Percentiles rank a stretch among this genome's conserved stretches.
Conservation (phyloP, 1,140 invertebrate genomes). For the Leptinotarsa texana region DNA sequence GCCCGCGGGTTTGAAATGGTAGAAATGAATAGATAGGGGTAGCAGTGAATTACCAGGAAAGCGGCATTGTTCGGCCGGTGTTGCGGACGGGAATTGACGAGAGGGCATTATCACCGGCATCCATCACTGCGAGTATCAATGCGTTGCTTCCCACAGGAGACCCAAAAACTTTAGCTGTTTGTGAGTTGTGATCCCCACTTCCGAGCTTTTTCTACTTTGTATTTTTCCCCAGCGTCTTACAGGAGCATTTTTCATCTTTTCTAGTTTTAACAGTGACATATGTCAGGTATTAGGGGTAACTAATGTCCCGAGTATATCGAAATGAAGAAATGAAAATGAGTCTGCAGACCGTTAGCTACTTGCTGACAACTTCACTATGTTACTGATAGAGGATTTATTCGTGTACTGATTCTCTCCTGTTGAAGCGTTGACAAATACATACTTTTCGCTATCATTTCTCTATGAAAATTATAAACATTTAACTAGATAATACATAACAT, state of each 20-base stretch:
- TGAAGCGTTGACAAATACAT: too few relatives aligned
- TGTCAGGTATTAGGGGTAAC: slow-evolving; percentile 41
- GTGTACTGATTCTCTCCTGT: too few relatives aligned
- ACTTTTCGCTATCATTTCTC: too few relatives aligned
- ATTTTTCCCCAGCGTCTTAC: slow-evolving; percentile 49
- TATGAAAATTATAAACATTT: too few relatives aligned
- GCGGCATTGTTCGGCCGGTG: slow-evolving; percentile 54
- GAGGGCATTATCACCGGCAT: slow-evolving; percentile 57
- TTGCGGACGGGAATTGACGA: slow-evolving; percentile 57
- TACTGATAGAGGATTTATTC: too few relatives aligned
- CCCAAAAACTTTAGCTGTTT: slow-evolving; percentile 53
- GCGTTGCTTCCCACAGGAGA: slow-evolving; percentile 55
- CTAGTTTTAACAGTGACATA: slow-evolving; percentile 53
- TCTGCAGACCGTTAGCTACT: background rate
- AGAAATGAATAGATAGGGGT: slow-evolving; percentile 54
- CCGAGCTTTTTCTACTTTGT: slow-evolving; percentile 50
- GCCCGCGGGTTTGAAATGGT: slow-evolving; percentile 26
- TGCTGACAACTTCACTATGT: too few relatives aligned
- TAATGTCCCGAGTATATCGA: slow-evolving; percentile 17
- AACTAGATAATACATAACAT: too few relatives aligned
- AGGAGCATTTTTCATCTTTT: slow-evolving; percentile 54
- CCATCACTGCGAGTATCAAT: slow-evolving; percentile 57
- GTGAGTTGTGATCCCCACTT: slow-evolving; percentile 48
- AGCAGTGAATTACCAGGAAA: slow-evolving; percentile 52
- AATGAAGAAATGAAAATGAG: slow-evolving; percentile 5